Evolutionary conservation across 2,888 invertebrate species (phyloP).

Genomic region (Cepaea hortensis): DNA sequence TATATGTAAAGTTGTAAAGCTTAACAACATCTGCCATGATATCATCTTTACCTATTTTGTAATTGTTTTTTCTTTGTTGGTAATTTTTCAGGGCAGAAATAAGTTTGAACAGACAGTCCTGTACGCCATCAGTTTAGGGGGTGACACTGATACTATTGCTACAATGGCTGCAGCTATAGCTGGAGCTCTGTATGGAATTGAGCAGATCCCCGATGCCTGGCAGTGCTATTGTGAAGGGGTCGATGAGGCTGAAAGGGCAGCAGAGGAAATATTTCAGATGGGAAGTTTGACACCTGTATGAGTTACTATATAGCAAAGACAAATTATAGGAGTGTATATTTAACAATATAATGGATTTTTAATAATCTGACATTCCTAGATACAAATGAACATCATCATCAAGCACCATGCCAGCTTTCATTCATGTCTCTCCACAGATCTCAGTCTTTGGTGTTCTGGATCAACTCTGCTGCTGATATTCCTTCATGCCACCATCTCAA

Average conservation of each 20-base stretch:
- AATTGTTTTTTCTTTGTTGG: neutral
- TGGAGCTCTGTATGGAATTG: slow-evolving; percentile 83
- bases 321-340: neutral
- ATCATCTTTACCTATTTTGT: too few relatives aligned
- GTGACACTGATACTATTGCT: slow-evolving; percentile 87
- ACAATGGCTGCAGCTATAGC: slow-evolving; percentile 85
- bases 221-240: slow-evolving; percentile 81
- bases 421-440: too few relatives aligned
- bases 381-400: too few relatives aligned
- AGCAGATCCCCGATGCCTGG: slow-evolving; percentile 78
- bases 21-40: too few relatives aligned
- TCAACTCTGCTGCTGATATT: too few relatives aligned
- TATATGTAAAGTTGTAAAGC: too few relatives aligned
- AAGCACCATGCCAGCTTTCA: too few relatives aligned
- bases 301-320: neutral
- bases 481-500: too few relatives aligned
- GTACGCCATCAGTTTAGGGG: slow-evolving; percentile 84
- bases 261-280: slow-evolving; percentile 74
- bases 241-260: slow-evolving; percentile 79
- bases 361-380: too few relatives aligned
- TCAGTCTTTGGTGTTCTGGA: too few relatives aligned
- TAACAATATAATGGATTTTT: neutral
- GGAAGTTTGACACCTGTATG: neutral
- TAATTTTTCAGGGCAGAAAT: slow-evolving; percentile 73
- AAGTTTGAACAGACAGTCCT: slow-evolving; percentile 82